Percentiles rank a stretch among this genome's conserved stretches.
Evolutionary conservation across 1,140 invertebrate species (phyloP).

Genomic region (Gryon sp.): DNA sequence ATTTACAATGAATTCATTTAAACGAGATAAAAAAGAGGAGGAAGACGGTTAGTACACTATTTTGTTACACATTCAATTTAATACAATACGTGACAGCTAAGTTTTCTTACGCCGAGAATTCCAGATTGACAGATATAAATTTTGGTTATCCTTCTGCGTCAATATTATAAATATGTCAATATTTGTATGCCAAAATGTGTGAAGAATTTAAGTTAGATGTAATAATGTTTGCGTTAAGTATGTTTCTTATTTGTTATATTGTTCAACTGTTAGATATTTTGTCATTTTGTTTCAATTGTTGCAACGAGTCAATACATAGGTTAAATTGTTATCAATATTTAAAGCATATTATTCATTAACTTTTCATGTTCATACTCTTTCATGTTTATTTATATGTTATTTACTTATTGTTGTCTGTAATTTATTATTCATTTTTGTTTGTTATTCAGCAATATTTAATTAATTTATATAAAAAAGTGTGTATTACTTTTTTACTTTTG

Average conservation of each 20-base stretch:
- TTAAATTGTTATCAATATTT: too few species aligned
- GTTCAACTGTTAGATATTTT: too few species aligned
- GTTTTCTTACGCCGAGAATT: neutral
- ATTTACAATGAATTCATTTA: conserved; percentile 52
- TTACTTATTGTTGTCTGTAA: too few species aligned
- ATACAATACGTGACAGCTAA: neutral
- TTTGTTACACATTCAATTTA: neutral
- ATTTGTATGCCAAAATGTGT: neutral
- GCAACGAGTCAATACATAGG: too few species aligned
- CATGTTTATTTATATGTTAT: too few species aligned
- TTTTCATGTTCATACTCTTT: too few species aligned
- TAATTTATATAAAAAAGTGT: neutral
- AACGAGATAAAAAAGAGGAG: conserved; percentile 54
- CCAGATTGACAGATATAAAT: conserved; percentile 3
- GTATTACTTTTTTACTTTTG: too few species aligned
- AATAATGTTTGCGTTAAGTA: neutral
- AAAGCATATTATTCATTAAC: too few species aligned
- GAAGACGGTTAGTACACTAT: conserved; percentile 50
- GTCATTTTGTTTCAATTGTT: too few species aligned
- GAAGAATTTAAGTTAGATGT: neutral
- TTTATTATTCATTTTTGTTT: too few species aligned
- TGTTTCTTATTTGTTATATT: too few species aligned
- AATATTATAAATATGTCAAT: conserved; percentile 11
- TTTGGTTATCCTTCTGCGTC: conserved; percentile 7
- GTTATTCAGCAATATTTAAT: too few species aligned